A percentile compares a stretch with the other conserved stretches of the same genome.
phyloP scores from a whole-genome alignment of 2,113 vertebrate species.

The Nothoprocta pentlandii region DNA sequence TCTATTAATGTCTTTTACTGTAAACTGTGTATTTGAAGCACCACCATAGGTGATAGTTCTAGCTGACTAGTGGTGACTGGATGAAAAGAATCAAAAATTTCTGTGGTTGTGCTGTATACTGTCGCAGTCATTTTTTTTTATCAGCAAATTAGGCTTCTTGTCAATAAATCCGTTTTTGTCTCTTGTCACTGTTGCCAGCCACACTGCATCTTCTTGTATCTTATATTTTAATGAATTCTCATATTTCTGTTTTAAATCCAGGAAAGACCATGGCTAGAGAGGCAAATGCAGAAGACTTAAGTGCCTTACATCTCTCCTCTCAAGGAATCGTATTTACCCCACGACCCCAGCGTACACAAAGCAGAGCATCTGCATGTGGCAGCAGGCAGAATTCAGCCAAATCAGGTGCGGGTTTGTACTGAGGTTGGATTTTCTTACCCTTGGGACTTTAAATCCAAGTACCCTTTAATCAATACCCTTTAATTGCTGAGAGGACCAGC shows the following conservation, averaged over 20 bases:
- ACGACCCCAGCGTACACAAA: not conserved
- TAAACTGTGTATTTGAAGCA: not conserved
- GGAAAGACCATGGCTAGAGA: not conserved
- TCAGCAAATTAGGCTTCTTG: not conserved
- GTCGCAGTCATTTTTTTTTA: not conserved
- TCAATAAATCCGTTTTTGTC: not conserved
- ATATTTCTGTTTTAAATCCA: not conserved
- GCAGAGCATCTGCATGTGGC: not conserved
- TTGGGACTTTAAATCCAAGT: not conserved
- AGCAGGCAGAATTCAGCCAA: not conserved
- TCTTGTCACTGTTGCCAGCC: not conserved
- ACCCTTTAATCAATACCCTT: not conserved
- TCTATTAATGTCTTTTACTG: not conserved
- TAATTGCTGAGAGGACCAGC: not conserved
- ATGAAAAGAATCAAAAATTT: not conserved
- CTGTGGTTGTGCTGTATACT: not conserved
- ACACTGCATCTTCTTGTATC: not conserved
- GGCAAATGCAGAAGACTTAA: not conserved
- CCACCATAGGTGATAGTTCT: not conserved
- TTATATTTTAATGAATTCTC: not conserved
- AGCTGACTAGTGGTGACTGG: not conserved
- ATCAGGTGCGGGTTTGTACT: not conserved
- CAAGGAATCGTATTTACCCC: conserved; percentile 6
- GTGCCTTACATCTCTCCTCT: not conserved
- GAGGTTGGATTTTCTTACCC: not conserved